These are phyloP conservation scores for Isaurus tuberculatus DNA, from an alignment of 92 coral and sea anemone species.

Conservation along the genomic window DNA sequence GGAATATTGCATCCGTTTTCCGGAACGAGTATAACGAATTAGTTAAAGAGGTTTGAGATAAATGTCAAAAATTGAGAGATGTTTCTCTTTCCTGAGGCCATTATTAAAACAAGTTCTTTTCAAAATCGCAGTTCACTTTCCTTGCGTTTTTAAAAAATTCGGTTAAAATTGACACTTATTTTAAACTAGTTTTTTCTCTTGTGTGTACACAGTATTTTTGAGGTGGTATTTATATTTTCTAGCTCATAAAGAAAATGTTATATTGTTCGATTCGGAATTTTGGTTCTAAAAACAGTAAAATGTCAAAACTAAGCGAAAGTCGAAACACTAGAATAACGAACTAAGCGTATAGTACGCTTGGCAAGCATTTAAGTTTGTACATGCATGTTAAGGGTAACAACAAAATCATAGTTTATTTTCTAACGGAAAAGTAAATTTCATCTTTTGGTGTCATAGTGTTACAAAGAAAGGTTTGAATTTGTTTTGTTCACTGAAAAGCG, in stretches of 20 bases:
- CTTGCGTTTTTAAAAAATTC: slow-evolving; percentile 37
- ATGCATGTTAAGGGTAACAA: slow-evolving; percentile 3
- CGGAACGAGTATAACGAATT: slow-evolving; percentile 5
- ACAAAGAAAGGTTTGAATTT: slow-evolving; percentile 28
- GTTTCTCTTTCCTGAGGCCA: slow-evolving; percentile 30
- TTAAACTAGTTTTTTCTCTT: slow-evolving; percentile 4
- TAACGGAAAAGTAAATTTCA: slow-evolving; percentile 27
- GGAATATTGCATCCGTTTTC: slow-evolving; percentile 11
- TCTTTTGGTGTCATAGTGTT: slow-evolving; percentile 21
- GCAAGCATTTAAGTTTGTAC: slow-evolving; percentile 4
- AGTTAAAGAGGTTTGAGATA: slow-evolving; percentile 20
- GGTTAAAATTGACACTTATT: slow-evolving; percentile 29
- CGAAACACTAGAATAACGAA: not conserved
- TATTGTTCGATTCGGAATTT: not conserved
- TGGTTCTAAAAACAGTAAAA: not conserved
- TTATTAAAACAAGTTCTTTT: slow-evolving; percentile 26
- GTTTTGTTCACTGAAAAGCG: slow-evolving; percentile 13
- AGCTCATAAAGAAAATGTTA: not conserved
- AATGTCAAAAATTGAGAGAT: slow-evolving; percentile 8
- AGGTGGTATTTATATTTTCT: not conserved
- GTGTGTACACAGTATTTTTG: slow-evolving; percentile 9
- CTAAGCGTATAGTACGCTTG: not conserved
- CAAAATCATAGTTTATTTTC: slow-evolving; percentile 41
- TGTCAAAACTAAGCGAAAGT: not conserved
- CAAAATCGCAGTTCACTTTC: slow-evolving; percentile 39